Percentiles rank a stretch among this genome's conserved stretches.
These are phyloP conservation scores for Typhlichthys eigenmanni DNA, from an alignment of 2,797 vertebrate species.

Conservation along the genomic window DNA sequence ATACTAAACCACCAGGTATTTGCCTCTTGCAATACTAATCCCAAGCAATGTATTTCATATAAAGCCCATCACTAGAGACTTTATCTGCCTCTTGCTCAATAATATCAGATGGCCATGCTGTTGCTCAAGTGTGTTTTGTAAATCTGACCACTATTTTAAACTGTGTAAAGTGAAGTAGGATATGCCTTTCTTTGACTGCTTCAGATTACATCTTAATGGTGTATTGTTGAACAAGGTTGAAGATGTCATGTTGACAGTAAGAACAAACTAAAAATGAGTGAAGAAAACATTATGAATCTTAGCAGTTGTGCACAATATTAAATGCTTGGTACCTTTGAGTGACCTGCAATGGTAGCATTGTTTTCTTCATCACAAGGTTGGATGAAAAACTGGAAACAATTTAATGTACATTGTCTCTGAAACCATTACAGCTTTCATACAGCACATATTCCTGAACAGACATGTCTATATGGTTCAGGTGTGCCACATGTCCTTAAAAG, in stretches of 20 bases:
- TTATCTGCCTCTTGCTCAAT: constrained; percentile 15
- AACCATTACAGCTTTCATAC: too few species aligned
- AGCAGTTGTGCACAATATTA: too few species aligned
- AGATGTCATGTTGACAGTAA: constrained; percentile 12
- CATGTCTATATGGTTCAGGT: background rate
- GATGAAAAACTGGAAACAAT: too few species aligned
- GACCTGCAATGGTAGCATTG: too few species aligned
- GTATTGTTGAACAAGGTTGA: constrained; percentile 11
- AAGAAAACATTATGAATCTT: too few species aligned
- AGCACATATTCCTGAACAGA: too few species aligned
- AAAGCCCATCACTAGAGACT: constrained; percentile 9
- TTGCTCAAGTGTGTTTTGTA: constrained; percentile 46
- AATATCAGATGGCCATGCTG: constrained; percentile 56
- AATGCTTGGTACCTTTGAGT: too few species aligned
- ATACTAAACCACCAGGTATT: too few species aligned
- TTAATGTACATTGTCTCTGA: too few species aligned
- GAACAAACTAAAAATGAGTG: too few species aligned
- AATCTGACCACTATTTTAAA: constrained; percentile 68
- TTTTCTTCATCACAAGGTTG: too few species aligned
- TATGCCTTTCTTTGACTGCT: constrained; percentile 61
- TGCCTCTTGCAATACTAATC: background rate
- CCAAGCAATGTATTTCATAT: constrained; percentile 4
- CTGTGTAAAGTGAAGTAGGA: constrained; percentile 39
- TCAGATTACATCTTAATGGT: constrained; percentile 24
- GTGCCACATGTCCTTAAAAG: constrained; percentile 14